Evolutionary conservation across 2,888 invertebrate species (phyloP).

Genomic region (Zhengitettix transpicula): DNA sequence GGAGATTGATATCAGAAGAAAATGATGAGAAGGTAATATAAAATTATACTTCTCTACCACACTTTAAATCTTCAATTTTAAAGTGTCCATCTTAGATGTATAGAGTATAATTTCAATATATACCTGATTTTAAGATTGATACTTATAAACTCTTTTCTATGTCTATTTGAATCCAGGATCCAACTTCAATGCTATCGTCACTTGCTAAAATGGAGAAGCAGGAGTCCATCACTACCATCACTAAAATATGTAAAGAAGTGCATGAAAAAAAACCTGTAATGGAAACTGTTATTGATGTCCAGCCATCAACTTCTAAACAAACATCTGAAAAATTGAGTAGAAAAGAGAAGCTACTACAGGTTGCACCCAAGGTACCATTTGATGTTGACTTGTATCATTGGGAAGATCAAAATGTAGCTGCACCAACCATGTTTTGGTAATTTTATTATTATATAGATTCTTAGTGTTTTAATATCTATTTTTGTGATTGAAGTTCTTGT

Average conservation of each 20-base stretch:
- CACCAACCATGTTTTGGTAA: constrained; percentile 26
- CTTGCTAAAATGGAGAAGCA: background rate
- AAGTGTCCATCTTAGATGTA: no score
- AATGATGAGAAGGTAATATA: constrained; percentile 13
- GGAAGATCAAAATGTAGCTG: constrained; percentile 28
- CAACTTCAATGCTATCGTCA: constrained; percentile 10
- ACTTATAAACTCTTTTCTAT: no score
- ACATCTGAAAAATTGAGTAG: constrained; percentile 2
- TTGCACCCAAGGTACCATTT: constrained; percentile 29
- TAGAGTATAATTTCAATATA: no score
- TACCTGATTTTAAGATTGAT: no score
- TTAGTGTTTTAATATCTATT: background rate
- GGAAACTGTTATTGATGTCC: background rate
- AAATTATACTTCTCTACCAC: no score
- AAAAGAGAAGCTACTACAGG: constrained; percentile 20
- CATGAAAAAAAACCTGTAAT: no score
- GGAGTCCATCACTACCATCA: no score
- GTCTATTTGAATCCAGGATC: constrained; percentile 12
- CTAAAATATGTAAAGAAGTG: no score
- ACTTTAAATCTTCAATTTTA: no score
- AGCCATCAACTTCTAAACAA: constrained; percentile 7
- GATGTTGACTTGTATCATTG: constrained; percentile 32
- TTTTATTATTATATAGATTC: constrained; percentile 10
- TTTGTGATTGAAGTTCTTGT: no score
- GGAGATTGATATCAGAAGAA: constrained; percentile 16